Evolutionary conservation across 2,888 invertebrate genomes (phyloP).

Genomic region (Ectropis crepuscularia): DNA sequence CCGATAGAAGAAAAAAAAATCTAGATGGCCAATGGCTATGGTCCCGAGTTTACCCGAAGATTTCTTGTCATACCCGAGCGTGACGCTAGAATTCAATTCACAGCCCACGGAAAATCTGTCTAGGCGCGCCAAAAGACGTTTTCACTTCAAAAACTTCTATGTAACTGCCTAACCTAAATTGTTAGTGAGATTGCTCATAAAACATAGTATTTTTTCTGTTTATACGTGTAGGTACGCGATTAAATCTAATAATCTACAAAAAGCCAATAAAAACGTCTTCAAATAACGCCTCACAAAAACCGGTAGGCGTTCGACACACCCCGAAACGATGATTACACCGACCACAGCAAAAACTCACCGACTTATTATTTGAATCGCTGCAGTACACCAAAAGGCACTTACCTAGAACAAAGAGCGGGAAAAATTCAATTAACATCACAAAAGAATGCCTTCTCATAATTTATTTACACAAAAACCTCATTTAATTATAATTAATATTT

Average conservation of each 20-base stretch:
- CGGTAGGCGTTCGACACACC: conserved; percentile 17
- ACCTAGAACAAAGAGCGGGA: conserved; percentile 68
- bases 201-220: not conserved
- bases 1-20: too few species aligned
- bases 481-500: conserved; percentile 83
- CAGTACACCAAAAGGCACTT: conserved; percentile 75
- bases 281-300: conserved; percentile 21
- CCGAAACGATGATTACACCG: conserved; percentile 14
- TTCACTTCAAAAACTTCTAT: too few species aligned
- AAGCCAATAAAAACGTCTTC: conserved; percentile 1
- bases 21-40: too few species aligned
- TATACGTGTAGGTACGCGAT: not conserved
- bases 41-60: too few species aligned
- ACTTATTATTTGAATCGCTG: conserved; percentile 46
- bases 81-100: too few species aligned
- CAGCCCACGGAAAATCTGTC: too few species aligned
- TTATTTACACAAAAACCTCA: conserved; percentile 78
- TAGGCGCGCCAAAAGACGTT: too few species aligned
- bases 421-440: conserved; percentile 80
- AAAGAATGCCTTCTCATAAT: conserved; percentile 69
- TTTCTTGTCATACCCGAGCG: too few species aligned
- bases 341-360: conserved; percentile 38
- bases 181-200: not conserved
- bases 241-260: conserved; percentile 12
- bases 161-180: not conserved